Evolutionary conservation across 2,888 invertebrate species (phyloP).

Genomic region (Malthinus seriepunctatus): DNA sequence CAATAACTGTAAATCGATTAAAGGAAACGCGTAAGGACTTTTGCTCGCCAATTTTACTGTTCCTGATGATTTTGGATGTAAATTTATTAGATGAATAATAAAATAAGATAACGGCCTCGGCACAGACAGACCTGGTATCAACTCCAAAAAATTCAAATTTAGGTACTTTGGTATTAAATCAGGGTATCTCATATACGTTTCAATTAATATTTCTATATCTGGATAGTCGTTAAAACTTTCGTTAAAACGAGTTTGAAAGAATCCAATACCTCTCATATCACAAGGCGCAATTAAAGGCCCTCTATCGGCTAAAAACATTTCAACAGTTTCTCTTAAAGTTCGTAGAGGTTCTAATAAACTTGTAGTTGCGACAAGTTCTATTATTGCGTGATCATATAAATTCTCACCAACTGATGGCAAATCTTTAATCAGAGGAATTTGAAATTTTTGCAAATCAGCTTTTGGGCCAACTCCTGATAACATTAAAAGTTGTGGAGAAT

Average conservation of each 20-base stretch:
- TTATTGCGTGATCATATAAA: constrained; percentile 61
- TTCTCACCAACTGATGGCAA: constrained; percentile 49
- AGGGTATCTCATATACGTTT: no score
- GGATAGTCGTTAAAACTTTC: constrained; percentile 35
- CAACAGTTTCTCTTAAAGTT: constrained; percentile 19
- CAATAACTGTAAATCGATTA: constrained; percentile 38
- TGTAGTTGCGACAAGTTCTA: constrained; percentile 64
- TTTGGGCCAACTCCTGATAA: constrained; percentile 42
- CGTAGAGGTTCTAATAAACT: constrained; percentile 24
- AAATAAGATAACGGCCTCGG: no score
- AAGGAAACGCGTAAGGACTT: constrained; percentile 40
- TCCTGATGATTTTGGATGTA: constrained; percentile 41
- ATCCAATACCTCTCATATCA: constrained; percentile 34
- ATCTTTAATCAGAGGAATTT: constrained; percentile 36
- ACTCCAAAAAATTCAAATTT: no score
- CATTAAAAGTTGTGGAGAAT: constrained; percentile 48
- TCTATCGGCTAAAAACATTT: constrained; percentile 30
- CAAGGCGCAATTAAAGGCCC: constrained; percentile 36
- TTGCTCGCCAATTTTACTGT: constrained; percentile 36
- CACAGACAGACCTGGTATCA: no score
- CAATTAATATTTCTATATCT: constrained; percentile 36
- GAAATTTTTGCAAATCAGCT: constrained; percentile 30
- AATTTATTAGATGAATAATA: not conserved
- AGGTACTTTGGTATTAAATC: no score
- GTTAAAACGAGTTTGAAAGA: constrained; percentile 30